Evolutionary conservation across 2,888 invertebrate genomes (phyloP).

Genomic region (Drosophila antonietae): DNA sequence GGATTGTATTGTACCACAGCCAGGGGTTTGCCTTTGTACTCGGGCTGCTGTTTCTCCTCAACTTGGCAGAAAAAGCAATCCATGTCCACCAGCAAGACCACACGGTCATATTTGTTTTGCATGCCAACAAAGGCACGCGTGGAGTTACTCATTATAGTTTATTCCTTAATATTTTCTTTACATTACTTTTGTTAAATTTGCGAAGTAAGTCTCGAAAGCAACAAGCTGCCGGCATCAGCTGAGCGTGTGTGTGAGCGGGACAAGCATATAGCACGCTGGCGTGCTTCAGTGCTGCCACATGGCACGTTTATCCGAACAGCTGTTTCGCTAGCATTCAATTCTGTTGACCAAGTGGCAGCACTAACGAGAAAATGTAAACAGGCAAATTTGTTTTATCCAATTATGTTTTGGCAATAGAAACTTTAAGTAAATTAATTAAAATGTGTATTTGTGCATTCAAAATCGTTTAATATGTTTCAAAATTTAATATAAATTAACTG

Average conservation of each 20-base stretch:
- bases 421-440: not conserved
- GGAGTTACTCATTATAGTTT: slow-evolving; percentile 47
- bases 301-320: slow-evolving; percentile 17
- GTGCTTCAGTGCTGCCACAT: slow-evolving; percentile 12
- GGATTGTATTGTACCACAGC: slow-evolving; percentile 98
- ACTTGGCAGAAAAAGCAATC: slow-evolving; percentile 99
- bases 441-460: slow-evolving; percentile 9
- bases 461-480: slow-evolving; percentile 9
- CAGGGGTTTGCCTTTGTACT: slow-evolving; percentile 93
- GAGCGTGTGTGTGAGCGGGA: slow-evolving; percentile 15
- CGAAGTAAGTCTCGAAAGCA: slow-evolving; percentile 34
- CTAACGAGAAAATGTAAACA: slow-evolving; percentile 48
- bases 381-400: slow-evolving; percentile 26
- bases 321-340: slow-evolving; percentile 12
- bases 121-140: slow-evolving; percentile 74
- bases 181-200: slow-evolving; percentile 23
- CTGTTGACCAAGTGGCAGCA: slow-evolving; percentile 24
- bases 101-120: slow-evolving; percentile 86
- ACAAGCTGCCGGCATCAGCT: slow-evolving; percentile 35
- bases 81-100: slow-evolving; percentile 97
- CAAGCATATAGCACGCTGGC: slow-evolving; percentile 3
- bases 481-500: not conserved
- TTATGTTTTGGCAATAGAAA: slow-evolving; percentile 13
- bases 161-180: not conserved
- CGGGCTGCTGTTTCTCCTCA: slow-evolving; percentile 95